These are phyloP conservation scores for Cetoscarus ocellatus DNA, from an alignment of 2,797 vertebrate species.

Conservation along the genomic window DNA sequence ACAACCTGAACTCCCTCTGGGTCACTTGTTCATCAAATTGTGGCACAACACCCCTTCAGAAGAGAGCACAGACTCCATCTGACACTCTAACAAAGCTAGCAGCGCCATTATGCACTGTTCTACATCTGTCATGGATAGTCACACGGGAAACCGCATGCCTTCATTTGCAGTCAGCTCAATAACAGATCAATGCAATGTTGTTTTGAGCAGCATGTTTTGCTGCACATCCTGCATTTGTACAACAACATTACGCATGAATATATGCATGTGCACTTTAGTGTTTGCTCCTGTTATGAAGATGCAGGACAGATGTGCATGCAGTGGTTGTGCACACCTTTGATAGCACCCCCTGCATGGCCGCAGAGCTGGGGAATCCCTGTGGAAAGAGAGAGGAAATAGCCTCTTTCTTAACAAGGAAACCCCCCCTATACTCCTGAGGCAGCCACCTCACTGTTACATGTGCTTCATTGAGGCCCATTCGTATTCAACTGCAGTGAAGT, in stretches of 20 bases:
- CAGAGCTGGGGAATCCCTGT: constrained; percentile 44
- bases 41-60: constrained; percentile 36
- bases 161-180: constrained; percentile 25
- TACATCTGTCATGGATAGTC: constrained; percentile 22
- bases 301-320: constrained; percentile 8
- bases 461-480: constrained; percentile 71
- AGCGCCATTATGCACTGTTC: neutral
- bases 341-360: constrained; percentile 14
- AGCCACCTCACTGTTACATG: constrained; percentile 65
- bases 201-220: constrained; percentile 12
- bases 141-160: constrained; percentile 7
- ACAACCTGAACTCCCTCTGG: constrained; percentile 52
- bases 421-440: constrained; percentile 57
- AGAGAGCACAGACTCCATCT: constrained; percentile 18
- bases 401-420: constrained; percentile 54
- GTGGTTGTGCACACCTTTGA: constrained; percentile 20
- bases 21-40: constrained; percentile 55
- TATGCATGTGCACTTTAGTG: constrained; percentile 11
- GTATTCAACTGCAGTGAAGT: constrained; percentile 73
- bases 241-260: neutral
- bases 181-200: constrained; percentile 34
- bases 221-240: constrained; percentile 1
- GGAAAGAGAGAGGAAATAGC: constrained; percentile 41
- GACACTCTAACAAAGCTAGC: constrained; percentile 17
- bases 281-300: constrained; percentile 7